A percentile compares a stretch with the other conserved stretches of the same genome.
These are phyloP conservation scores for Oreotrochilus melanogaster DNA, from an alignment of 2,113 vertebrate species.

Conservation along the genomic window DNA sequence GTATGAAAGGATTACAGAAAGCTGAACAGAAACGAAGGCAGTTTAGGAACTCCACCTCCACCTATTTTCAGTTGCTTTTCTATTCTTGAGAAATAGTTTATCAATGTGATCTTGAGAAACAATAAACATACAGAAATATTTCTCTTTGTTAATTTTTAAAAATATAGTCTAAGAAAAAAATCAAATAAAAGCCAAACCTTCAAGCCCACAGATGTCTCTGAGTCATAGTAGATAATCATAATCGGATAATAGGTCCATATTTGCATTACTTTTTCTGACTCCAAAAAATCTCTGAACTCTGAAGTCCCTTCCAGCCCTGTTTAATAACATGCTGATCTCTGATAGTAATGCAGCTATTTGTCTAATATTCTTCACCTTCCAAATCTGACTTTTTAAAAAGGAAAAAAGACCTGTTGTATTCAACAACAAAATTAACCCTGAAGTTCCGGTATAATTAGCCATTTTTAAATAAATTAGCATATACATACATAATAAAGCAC, in stretches of 20 bases:
- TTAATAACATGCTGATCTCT: not conserved
- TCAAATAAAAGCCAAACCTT: fast-evolving
- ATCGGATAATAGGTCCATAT: not conserved
- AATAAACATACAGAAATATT: not conserved
- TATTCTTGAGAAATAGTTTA: not conserved
- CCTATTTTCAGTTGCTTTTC: not conserved
- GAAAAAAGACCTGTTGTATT: not conserved
- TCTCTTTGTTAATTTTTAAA: not conserved
- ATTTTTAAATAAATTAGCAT: not conserved
- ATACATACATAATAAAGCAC: not conserved
- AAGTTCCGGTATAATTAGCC: not conserved
- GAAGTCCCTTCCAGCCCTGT: not conserved
- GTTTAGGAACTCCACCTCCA: not conserved
- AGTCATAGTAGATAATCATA: not conserved
- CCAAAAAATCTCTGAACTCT: not conserved
- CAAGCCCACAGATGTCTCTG: not conserved
- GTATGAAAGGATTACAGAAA: not conserved
- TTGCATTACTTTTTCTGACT: not conserved
- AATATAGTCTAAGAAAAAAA: not conserved
- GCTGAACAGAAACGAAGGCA: not conserved
- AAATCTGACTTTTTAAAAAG: not conserved
- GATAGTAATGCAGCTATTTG: not conserved
- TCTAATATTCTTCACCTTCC: not conserved
- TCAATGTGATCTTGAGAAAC: not conserved
- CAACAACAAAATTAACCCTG: not conserved